Base-by-base conservation (phyloP, 2,113 vertebrate species). In the Ammodytes marinus region DNA sequence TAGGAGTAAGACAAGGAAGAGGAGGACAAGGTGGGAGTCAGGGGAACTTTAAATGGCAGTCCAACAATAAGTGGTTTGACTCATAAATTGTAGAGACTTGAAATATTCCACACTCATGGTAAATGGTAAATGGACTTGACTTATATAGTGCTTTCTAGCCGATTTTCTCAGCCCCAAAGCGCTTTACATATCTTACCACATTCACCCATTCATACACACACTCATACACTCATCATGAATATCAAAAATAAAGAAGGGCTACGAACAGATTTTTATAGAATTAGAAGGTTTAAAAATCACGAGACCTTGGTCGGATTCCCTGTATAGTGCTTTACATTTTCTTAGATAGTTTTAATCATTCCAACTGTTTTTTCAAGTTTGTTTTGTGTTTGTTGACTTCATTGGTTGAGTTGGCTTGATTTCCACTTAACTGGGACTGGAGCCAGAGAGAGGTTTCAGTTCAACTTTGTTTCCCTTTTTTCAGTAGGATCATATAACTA, bases 31-130 rank as follows among this genome's bases (percentile, higher is more conserved):
- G 43, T 9, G 14, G n/a, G 12, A 73, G n/a, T 68, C 42, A 8
- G 42, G 46, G 35, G 54, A 72, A 52, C 59, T 49, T 61, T 78
- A 17, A 50, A 19, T 54, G 77, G 57, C 69, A 79, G 8, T 64
- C 61, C 42, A 54, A 27, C 55, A 69, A 85, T 45, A 37, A 53
- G 8, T 5, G 43, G 6, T 82, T 64, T 13, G 43, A 68, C 35
- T n/a, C 6, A 67, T 19, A 14, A 9, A 72, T 47, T 67, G 46
- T 2, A 12, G 40, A 35, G 17, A 43, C 8, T 70, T 52, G 10
- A 66, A 15, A 60, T 43, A 13, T 60, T 47, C 15, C 14, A 49
- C 35, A 43, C 14, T 74, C 14, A 27, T 40, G n/a, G n/a, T n/a
- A n/a, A n/a, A n/a, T n/a, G n/a, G n/a, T n/a, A n/a, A n/a, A n/a